Percentiles rank a stretch among this genome's conserved stretches.
Evolutionary conservation across 2,888 invertebrate genomes (phyloP).

Genomic region (Rhagonycha lutea): DNA sequence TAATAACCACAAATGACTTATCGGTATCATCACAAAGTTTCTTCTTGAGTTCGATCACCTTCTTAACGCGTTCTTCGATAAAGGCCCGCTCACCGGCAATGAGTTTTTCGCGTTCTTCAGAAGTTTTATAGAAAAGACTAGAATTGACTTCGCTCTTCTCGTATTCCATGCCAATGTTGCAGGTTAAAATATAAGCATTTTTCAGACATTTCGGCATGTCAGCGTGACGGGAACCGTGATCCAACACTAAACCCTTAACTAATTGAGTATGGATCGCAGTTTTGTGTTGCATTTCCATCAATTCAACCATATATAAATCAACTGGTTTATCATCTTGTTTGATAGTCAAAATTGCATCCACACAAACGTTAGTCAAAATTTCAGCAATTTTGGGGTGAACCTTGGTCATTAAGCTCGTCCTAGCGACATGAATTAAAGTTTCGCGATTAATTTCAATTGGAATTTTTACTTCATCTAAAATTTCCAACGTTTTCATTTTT

Average conservation of each 20-base stretch:
- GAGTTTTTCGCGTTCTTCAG: constrained; percentile 93
- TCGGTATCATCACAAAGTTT: constrained; percentile 87
- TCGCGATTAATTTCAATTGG: constrained; percentile 70
- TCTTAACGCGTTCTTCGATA: constrained; percentile 91
- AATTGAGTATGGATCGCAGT: constrained; percentile 81
- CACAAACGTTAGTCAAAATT: constrained; percentile 84
- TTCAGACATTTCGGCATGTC: constrained; percentile 96
- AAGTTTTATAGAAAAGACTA: constrained; percentile 98
- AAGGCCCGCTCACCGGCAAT: constrained; percentile 93
- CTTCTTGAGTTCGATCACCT: constrained; percentile 91
- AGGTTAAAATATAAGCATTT: constrained; percentile 94
- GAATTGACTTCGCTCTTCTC: constrained; percentile 98
- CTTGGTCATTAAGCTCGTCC: constrained; percentile 93
- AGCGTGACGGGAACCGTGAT: constrained; percentile 97
- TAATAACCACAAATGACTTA: constrained; percentile 93
- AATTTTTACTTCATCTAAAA: constrained; percentile 86
- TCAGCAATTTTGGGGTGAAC: constrained; percentile 85
- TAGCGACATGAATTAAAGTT: constrained; percentile 80
- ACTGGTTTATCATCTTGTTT: constrained; percentile 65
- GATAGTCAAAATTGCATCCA: constrained; percentile 90
- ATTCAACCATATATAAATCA: constrained; percentile 97
- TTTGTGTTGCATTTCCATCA: constrained; percentile 98
- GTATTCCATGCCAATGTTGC: constrained; percentile 97
- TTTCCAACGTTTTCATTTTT: constrained; percentile 80
- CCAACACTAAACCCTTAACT: constrained; percentile 88